Evolutionary conservation across 2,113 vertebrate genomes (phyloP).

Genomic region (Gasterosteus nipponicus): DNA sequence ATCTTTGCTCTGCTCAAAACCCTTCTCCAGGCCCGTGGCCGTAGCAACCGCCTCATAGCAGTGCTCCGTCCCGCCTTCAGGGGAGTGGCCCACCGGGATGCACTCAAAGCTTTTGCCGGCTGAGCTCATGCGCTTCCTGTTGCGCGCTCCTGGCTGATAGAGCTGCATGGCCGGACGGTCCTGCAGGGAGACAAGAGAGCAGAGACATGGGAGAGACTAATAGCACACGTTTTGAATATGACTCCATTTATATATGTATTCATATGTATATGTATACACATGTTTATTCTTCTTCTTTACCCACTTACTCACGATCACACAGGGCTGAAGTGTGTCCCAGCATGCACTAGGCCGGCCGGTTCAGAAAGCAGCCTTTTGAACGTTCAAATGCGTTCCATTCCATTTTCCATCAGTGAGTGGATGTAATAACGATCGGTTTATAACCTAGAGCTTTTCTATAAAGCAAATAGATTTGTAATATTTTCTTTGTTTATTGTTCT

Average conservation of each 20-base stretch:
- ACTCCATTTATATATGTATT: no score
- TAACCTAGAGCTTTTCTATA: neutral
- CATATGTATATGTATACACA: neutral
- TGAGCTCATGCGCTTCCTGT: slow-evolving; percentile 83
- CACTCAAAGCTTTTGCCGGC: slow-evolving; percentile 85
- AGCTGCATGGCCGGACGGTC: slow-evolving; percentile 94
- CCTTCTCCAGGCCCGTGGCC: slow-evolving; percentile 83
- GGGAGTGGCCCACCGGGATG: slow-evolving; percentile 68
- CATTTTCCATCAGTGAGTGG: neutral
- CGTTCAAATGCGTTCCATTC: neutral
- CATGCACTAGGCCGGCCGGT: neutral
- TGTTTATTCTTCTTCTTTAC: neutral
- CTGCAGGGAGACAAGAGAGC: slow-evolving; percentile 75
- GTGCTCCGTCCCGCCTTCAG: slow-evolving; percentile 79
- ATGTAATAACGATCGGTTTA: neutral
- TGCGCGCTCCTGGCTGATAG: slow-evolving; percentile 89
- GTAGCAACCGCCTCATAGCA: slow-evolving; percentile 80
- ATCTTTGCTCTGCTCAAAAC: slow-evolving; percentile 84
- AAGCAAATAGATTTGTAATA: neutral
- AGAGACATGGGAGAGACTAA: slow-evolving; percentile 60
- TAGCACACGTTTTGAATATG: slow-evolving; percentile 1
- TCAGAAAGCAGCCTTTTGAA: neutral
- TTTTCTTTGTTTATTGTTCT: neutral
- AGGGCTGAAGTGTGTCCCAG: neutral
- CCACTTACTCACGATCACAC: neutral